Evolutionary conservation across 1,140 invertebrate species (phyloP).

Genomic region (Lordiphosa mommai): DNA sequence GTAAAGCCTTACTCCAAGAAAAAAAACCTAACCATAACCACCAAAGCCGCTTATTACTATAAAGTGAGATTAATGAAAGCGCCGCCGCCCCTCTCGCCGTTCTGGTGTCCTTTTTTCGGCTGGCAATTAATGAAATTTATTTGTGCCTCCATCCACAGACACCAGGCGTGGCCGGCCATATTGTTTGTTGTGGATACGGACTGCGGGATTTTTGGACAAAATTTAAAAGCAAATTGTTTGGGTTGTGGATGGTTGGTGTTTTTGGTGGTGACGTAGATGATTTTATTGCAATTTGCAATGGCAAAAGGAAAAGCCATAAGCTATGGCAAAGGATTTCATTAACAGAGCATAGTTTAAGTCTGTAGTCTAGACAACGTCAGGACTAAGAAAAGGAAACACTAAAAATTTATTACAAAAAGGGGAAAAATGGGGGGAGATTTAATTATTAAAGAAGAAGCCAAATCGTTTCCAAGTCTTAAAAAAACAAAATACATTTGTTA

Average conservation of each 20-base stretch:
- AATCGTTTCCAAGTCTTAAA: too few species aligned
- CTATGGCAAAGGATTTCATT: conserved; percentile 25
- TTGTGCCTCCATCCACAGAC: conserved; percentile 35
- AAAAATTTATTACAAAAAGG: background rate
- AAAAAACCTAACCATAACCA: conserved; percentile 56
- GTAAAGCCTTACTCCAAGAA: background rate
- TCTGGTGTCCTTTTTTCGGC: conserved; percentile 36
- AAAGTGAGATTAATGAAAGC: conserved; percentile 77
- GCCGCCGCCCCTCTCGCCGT: background rate
- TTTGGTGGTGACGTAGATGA: conserved; percentile 29
- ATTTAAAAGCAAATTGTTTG: conserved; percentile 70
- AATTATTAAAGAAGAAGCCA: background rate
- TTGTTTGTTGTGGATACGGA: conserved; percentile 36
- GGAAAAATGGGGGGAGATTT: background rate
- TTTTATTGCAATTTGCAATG: conserved; percentile 50
- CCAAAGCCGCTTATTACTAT: conserved; percentile 77
- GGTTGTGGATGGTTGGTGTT: conserved; percentile 18
- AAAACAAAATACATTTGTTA: too few species aligned
- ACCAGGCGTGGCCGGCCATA: conserved; percentile 30
- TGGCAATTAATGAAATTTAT: conserved; percentile 77
- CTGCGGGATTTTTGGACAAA: conserved; percentile 26
- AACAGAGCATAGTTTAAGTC: background rate
- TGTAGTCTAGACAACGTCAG: conserved; percentile 26
- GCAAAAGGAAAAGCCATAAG: conserved; percentile 7
- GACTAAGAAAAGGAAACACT: conserved; percentile 12